Percentiles rank a stretch among this genome's conserved stretches.
Evolutionary conservation across 64 coral and sea anemone genomes (phyloP).

Genomic region (Dendrophyllia cribrosa): DNA sequence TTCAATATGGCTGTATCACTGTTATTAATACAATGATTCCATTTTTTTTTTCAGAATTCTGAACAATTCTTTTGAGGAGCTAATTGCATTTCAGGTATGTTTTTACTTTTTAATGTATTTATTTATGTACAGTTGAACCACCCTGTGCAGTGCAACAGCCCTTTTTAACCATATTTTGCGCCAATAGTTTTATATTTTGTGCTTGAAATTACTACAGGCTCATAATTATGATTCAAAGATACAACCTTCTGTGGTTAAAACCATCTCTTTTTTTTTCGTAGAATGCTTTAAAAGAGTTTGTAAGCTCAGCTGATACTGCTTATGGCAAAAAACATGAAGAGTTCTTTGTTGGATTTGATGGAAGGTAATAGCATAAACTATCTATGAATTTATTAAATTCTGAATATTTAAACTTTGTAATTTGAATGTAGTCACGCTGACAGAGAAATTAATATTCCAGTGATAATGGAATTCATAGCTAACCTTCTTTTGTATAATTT

Average conservation of each 20-base stretch:
- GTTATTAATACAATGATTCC: not conserved
- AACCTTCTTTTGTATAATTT: not conserved
- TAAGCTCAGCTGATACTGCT: constrained; percentile 82
- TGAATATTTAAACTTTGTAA: too few relatives aligned
- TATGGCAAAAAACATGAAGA: constrained; percentile 97
- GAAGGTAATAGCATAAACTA: constrained; percentile 66
- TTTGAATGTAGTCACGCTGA: too few relatives aligned
- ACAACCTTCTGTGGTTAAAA: not conserved
- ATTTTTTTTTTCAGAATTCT: constrained; percentile 78
- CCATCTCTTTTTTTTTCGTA: constrained; percentile 16
- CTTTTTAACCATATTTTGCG: too few relatives aligned
- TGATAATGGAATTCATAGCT: too few relatives aligned
- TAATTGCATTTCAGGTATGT: constrained; percentile 97
- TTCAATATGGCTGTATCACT: too few relatives aligned
- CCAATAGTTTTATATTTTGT: too few relatives aligned
- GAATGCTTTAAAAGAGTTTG: constrained; percentile 99
- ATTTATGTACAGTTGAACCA: not conserved
- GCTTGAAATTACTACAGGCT: too few relatives aligned
- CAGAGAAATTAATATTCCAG: too few relatives aligned
- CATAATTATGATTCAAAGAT: not conserved
- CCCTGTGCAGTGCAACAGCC: too few relatives aligned
- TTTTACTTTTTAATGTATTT: not conserved
- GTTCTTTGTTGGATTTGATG: constrained; percentile 99
- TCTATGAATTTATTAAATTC: too few relatives aligned
- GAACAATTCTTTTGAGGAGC: constrained; percentile 96